A percentile compares a stretch with the other conserved stretches of the same genome.
These are phyloP conservation scores for Vidua macroura DNA, from an alignment of 2,113 vertebrate genomes.

Conservation along the genomic window DNA sequence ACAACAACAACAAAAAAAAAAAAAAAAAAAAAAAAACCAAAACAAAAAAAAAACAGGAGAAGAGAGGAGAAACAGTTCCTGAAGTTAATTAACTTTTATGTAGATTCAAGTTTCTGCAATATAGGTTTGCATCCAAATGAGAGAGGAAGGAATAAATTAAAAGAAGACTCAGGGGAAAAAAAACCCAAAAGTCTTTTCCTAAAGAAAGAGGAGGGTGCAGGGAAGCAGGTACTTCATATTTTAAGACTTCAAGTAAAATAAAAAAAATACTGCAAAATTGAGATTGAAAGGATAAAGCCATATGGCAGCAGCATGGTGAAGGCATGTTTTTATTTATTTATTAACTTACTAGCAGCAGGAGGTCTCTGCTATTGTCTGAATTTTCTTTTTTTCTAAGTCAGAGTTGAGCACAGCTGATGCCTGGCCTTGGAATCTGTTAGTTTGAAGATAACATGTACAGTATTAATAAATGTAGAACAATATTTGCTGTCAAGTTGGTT, in stretches of 20 bases:
- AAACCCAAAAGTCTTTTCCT: not conserved
- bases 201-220: not conserved
- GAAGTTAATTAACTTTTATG: not conserved
- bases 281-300: not conserved
- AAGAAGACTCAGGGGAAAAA: not conserved
- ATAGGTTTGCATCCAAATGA: not conserved
- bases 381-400: not conserved
- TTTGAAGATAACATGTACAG: not conserved
- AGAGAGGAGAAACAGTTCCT: not conserved
- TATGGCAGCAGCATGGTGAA: not conserved
- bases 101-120: not conserved
- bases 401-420: slow-evolving; percentile 41
- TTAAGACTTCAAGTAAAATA: not conserved
- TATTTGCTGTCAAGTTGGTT: slow-evolving; percentile 62
- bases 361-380: not conserved
- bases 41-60: too few relatives aligned
- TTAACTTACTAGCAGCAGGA: slow-evolving; percentile 6
- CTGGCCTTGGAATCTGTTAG: slow-evolving; percentile 4
- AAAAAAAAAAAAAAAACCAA: too few relatives aligned
- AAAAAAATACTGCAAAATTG: not conserved
- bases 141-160: not conserved
- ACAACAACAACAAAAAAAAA: too few relatives aligned
- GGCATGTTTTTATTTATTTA: not conserved
- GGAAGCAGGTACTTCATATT: not conserved
- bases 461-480: slow-evolving; percentile 57